phyloP scores from a whole-genome alignment of 2,797 vertebrate species.

The Pithecia hirsuta region DNA sequence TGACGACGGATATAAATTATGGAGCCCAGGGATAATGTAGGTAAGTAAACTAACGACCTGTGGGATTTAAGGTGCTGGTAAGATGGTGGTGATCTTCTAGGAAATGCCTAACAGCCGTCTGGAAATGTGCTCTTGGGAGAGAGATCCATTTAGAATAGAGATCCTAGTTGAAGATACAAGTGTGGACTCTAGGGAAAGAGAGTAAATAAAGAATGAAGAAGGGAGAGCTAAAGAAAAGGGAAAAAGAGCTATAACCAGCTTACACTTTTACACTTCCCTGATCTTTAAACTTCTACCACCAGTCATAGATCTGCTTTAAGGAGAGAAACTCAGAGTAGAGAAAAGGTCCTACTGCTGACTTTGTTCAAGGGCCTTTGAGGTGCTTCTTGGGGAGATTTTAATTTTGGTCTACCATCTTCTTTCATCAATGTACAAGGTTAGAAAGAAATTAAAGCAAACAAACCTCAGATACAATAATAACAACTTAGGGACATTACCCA shows the following conservation, averaged over 20 bases:
- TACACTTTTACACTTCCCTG: not conserved
- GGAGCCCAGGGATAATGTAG: not conserved
- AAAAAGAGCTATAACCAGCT: not conserved
- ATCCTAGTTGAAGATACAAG: not conserved
- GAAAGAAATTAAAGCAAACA: conserved; percentile 9
- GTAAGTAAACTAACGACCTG: not conserved
- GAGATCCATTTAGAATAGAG: conserved; percentile 9
- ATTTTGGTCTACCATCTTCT: not conserved
- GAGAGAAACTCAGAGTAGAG: conserved; percentile 4
- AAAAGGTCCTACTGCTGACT: not conserved
- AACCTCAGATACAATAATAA: conserved; percentile 1
- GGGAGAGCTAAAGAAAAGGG: not conserved
- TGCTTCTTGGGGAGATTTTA: conserved; percentile 20
- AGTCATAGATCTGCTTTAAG: not conserved
- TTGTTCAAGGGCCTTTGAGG: not conserved
- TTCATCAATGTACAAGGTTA: conserved; percentile 10
- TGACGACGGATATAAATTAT: not conserved
- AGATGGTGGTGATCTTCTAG: not conserved
- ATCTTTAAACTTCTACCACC: not conserved
- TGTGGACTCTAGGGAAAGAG: not conserved
- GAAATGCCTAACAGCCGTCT: not conserved
- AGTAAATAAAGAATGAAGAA: not conserved
- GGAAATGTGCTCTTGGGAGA: not conserved
- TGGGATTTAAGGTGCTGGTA: not conserved
- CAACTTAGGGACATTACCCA: conserved; percentile 14